Evolutionary conservation across 2,888 invertebrate genomes (phyloP), one percentile per base, ranked within the genome.

Genomic region (Hydrotaea cyrtoneurina): DNA sequence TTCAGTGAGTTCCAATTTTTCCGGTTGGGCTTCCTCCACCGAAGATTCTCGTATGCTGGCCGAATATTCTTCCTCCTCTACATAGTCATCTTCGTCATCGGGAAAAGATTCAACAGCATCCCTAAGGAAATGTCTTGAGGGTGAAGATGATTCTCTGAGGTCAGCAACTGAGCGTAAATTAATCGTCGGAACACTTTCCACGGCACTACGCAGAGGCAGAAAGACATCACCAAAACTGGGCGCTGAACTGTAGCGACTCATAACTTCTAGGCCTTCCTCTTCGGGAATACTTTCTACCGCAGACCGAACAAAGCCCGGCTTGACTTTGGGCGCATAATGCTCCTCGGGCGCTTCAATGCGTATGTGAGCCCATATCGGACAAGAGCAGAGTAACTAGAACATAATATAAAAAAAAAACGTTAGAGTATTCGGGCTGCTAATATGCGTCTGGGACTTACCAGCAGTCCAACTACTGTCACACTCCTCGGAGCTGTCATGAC

Each of bases 121-220:
- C 5, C 93, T 89, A 1, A 92, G 88, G 82, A 92, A 92, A 10
- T 88, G 87, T 3, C 91, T 89, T 23, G 86, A 17, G 0, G 86
- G 86, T 0, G 87, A 86, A 5, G 85, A 82, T 1, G 88, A 82
- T 23, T 88, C 88, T 0, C 86, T 82, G 11, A 90, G 74, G 43
- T 88, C 84, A 0, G 87, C 86, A 2, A 86, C 75, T 13, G 82
- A 87, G 10, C 84, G 82, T n/a, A 87, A 72, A 86, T 86, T 88
- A 2, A 91, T 85, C 15, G 89, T 88, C 10, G 96, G 96, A 80
- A 95, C 92, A 88, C 94, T 95, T 92, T 97, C 97, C 2, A 97
- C 96, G 0, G 97, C 96, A 69, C 95, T 94, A 82, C 97, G 93
- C 81, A 97, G 93, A 0, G 97, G 97, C 72, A 95, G 89, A 82